phyloP scores from a whole-genome alignment of 2,113 vertebrate species.

The Lasiurus cinereus region DNA sequence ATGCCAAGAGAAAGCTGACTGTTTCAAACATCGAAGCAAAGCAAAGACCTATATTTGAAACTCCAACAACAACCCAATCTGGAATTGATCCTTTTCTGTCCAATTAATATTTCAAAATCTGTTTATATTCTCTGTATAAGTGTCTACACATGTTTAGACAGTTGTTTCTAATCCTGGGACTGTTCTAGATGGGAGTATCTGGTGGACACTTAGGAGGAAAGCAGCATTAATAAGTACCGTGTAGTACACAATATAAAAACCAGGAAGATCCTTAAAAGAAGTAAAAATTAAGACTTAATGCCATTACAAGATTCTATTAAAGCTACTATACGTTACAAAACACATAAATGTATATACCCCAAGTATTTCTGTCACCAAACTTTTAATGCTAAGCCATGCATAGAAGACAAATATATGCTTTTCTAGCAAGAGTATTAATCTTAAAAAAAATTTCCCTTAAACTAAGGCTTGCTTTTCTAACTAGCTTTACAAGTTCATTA shows the following conservation, averaged over 20 bases:
- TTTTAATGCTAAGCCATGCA: slow-evolving; percentile 33
- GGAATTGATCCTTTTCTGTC: slow-evolving; percentile 23
- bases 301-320: slow-evolving; percentile 21
- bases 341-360: background rate
- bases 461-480: slow-evolving; percentile 31
- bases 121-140: background rate
- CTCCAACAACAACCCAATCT: background rate
- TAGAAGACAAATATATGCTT: background rate
- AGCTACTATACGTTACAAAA: slow-evolving; percentile 46
- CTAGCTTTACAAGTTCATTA: slow-evolving; percentile 1
- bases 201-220: slow-evolving; percentile 34
- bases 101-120: slow-evolving; percentile 39
- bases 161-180: background rate
- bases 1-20: background rate
- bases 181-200: slow-evolving; percentile 16
- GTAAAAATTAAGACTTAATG: slow-evolving; percentile 19
- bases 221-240: background rate
- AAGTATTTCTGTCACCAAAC: slow-evolving; percentile 24
- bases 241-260: background rate
- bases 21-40: slow-evolving; percentile 2
- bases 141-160: background rate
- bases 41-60: slow-evolving; percentile 19
- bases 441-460: slow-evolving; percentile 40
- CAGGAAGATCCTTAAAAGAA: slow-evolving; percentile 40
- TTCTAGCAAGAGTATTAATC: background rate